Evolutionary conservation across 1,140 invertebrate genomes (phyloP).

Genomic region (Adoxophyes honmai): DNA sequence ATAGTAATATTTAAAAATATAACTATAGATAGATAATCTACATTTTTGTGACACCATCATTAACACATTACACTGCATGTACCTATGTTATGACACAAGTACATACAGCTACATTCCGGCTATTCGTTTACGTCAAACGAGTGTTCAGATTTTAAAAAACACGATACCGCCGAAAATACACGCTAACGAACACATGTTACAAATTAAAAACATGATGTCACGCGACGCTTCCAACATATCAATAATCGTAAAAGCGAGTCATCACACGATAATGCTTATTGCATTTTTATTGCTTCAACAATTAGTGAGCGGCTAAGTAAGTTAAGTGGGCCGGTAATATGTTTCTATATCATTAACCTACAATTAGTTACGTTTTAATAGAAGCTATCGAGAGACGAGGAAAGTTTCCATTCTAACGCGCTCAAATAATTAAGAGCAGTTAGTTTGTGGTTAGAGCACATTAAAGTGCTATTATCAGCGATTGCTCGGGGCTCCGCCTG

Average conservation of each 20-base stretch:
- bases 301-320: conserved; percentile 27
- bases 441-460: conserved; percentile 41
- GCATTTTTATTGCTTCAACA: conserved; percentile 18
- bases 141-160: no score
- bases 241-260: not conserved
- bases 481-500: conserved; percentile 20
- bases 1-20: no score
- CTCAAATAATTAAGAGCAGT: conserved; percentile 63
- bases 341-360: conserved; percentile 43
- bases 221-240: not conserved
- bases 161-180: no score
- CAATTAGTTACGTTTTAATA: conserved; percentile 61
- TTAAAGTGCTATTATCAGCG: conserved; percentile 39
- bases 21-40: no score
- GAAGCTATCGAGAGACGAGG: conserved; percentile 40
- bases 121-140: no score
- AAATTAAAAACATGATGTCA: no score
- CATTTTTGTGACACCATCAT: no score
- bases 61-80: no score
- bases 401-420: conserved; percentile 54
- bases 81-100: no score
- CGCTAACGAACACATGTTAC: no score
- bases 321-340: conserved; percentile 43
- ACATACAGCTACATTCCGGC: no score
- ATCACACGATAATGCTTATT: conserved; percentile 11